Percentiles rank a stretch among this genome's conserved stretches.
These are phyloP conservation scores for Tympanoctomys barrerae DNA, from an alignment of 2,797 vertebrate species.

Conservation along the genomic window DNA sequence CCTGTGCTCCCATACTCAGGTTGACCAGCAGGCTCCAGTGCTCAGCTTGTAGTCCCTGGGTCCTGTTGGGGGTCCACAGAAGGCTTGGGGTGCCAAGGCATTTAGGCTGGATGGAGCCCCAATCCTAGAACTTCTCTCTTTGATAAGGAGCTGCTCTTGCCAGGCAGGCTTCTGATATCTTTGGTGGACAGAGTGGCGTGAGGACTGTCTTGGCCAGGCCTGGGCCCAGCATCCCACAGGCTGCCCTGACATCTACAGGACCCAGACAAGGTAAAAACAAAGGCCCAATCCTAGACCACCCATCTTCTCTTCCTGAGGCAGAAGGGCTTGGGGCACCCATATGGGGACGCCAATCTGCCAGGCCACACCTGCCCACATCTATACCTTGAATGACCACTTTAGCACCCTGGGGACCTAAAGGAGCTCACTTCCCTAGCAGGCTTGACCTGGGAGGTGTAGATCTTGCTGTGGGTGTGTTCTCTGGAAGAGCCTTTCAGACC, in stretches of 20 bases:
- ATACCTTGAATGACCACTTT: fast-evolving
- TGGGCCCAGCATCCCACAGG: background rate
- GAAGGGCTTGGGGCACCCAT: background rate
- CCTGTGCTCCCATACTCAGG: background rate
- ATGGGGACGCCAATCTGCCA: no score
- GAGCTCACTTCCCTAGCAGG: background rate
- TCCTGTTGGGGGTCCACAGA: background rate
- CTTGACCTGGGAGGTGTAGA: background rate
- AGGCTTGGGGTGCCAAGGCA: background rate
- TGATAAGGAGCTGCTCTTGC: background rate
- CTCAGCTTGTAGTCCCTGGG: background rate
- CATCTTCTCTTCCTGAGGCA: background rate
- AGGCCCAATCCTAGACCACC: background rate
- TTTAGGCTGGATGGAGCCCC: background rate
- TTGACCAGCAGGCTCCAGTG: background rate
- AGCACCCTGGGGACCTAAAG: background rate
- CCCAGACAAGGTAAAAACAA: fast-evolving
- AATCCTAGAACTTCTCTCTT: background rate
- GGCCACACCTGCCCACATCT: background rate
- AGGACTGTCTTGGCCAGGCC: background rate
- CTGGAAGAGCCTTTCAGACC: background rate
- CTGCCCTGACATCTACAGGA: background rate
- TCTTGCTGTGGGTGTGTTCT: background rate
- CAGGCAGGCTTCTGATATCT: background rate
- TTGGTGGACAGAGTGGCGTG: background rate